phyloP scores from a whole-genome alignment of 2,888 invertebrate species.

The Blastobasis adustella region DNA sequence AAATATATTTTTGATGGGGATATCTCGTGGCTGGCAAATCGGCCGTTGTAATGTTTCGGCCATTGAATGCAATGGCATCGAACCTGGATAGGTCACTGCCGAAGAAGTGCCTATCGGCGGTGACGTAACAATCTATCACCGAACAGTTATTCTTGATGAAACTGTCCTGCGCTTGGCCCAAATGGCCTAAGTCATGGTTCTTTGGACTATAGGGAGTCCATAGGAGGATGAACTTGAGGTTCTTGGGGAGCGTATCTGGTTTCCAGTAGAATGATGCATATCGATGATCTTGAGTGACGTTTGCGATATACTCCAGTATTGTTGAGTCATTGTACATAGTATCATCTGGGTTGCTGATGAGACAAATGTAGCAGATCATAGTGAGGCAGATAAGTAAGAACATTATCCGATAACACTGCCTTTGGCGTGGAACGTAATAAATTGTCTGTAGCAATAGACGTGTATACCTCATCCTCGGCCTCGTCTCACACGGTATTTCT shows the following conservation, averaged over 20 bases:
- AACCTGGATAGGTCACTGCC: conserved; percentile 39
- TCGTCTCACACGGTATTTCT: no score
- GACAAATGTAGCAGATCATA: no score
- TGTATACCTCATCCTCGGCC: no score
- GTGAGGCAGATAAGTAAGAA: no score
- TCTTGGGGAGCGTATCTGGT: conserved; percentile 12
- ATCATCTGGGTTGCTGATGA: no score
- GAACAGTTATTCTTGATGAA: conserved; percentile 52
- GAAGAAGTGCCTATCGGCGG: conserved; percentile 35
- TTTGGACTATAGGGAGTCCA: conserved; percentile 43
- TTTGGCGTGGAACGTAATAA: no score
- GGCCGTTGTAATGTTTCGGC: conserved; percentile 19
- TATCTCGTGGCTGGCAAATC: conserved; percentile 35
- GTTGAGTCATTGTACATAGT: no score
- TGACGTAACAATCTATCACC: conserved; percentile 48
- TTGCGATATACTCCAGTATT: no score
- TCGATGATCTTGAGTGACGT: no score
- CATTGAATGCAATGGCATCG: conserved; percentile 54
- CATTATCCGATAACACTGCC: no score
- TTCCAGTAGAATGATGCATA: no score
- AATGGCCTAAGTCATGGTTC: conserved; percentile 42
- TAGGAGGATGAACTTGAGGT: conserved; percentile 48
- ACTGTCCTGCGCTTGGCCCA: conserved; percentile 39
- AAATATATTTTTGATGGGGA: conserved; percentile 52
- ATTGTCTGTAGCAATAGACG: no score